Base-by-base conservation (phyloP, 2,888 invertebrate genomes). In the Heliconius charithonia region DNA sequence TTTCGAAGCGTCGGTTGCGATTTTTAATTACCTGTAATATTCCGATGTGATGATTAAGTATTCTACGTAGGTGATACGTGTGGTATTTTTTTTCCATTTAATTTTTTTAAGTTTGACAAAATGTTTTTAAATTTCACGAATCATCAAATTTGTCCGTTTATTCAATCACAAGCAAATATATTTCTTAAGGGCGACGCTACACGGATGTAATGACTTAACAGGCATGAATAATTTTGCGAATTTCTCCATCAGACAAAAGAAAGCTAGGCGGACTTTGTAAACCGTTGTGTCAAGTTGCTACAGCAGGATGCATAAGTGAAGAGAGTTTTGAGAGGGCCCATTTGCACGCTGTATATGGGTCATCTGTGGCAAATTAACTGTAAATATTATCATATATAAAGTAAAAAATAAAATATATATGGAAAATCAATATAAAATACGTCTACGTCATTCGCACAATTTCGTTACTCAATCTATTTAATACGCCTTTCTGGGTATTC, bases 211-310 rank as follows among this genome's bases (percentile, higher is more conserved):
- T 74, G 63, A 74, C 22, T 74, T 45, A 74, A 74, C 74, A 41
- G 63, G 25, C 63, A 63, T 74, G 74, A 74, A 74, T 74, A 74
- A 63, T 63, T 74, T 74, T 63, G 29, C 63, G 45, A 74, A 74
- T 41, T 63, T 63, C 74, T 62, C 41, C 63, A 16, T 41, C 37
- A 63, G 27, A 74, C 63, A 74, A 63, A 74, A 63, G 74, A 74
- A 74, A 74, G 62, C 74, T 63, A 63, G 41, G 59, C 62, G 41
- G 41, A 37, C 59, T 6, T 37, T 41, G 73, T 62, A 41, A 73
- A 62, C 59, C 62, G 62, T 74, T 27, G 73, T 63, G 62, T 74
- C 62, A 63, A 74, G 74, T 74, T 63, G 63, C 74, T 45, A 74
- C 41, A 25, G 37, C 59, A 74, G 59, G 72, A 45, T 45, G 63